Conservation (phyloP, 1,140 invertebrate species). For the Micrasema minimum region DNA sequence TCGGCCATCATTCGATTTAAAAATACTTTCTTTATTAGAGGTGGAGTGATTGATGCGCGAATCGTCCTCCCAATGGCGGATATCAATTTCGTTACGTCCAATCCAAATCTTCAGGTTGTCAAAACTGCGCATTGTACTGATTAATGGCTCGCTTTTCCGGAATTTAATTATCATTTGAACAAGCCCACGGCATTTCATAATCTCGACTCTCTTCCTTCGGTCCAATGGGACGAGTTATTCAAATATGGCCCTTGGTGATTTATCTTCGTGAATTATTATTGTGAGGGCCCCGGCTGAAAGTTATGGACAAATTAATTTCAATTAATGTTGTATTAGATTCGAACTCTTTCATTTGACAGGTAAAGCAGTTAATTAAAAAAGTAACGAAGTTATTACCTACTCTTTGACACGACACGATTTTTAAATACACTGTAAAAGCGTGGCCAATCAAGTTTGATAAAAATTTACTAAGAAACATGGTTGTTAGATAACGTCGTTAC, state of each 20-base stretch:
- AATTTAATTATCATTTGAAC: slow-evolving; percentile 13
- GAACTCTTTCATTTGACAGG: too few relatives aligned
- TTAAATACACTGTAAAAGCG: too few relatives aligned
- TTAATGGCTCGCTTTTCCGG: slow-evolving; percentile 18
- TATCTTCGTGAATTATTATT: background rate
- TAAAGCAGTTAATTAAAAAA: too few relatives aligned
- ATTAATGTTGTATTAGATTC: too few relatives aligned
- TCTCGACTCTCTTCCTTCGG: background rate
- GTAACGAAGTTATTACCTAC: too few relatives aligned
- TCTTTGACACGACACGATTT: too few relatives aligned
- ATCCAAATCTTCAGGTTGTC: background rate
- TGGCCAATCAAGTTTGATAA: too few relatives aligned
- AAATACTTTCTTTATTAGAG: background rate
- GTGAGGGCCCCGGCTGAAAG: too few relatives aligned
- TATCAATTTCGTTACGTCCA: background rate
- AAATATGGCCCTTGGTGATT: slow-evolving; percentile 21
- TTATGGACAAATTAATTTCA: background rate
- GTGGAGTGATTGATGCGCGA: background rate
- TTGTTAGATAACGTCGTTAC: too few relatives aligned
- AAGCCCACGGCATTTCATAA: background rate
- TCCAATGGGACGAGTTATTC: slow-evolving; percentile 16
- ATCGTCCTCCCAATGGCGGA: slow-evolving; percentile 1
- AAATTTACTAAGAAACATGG: too few relatives aligned
- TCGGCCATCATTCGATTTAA: too few relatives aligned
- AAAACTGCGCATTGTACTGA: background rate